Evolutionary conservation across 2,113 vertebrate genomes (phyloP), one percentile per base, ranked within the genome.

Genomic region (Uropsilus gracilis): DNA sequence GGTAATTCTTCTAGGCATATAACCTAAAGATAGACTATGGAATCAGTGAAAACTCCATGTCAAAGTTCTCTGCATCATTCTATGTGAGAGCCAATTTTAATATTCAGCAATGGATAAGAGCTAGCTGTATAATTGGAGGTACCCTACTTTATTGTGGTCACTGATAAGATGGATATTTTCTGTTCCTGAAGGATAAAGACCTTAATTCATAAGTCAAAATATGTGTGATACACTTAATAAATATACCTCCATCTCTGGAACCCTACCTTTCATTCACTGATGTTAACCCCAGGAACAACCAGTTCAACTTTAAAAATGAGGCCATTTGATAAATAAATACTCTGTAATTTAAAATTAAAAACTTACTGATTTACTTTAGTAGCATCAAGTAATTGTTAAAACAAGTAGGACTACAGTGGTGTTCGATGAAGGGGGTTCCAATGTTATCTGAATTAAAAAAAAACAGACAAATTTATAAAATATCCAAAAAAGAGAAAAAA

Each of bases 1-100:
- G 42, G 50, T 72, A 91, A 91, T 87, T 94, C 75, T 90, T 89
- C 44, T 57, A 96, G 77, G 46, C 87, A 37, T 46, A 69, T 44
- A 63, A 12, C n/a, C 68, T 46, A 69, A 90, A 42, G 81, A 11
- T 44, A 17, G 34, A 75, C 61, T 39, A 76, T 1, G 42, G 66
- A 85, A 87, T 75, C 18, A 57, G 75, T 3, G 30, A 68, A 94
- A 84, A 34, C 34, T 53, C 48, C 39, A 75, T 37, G 75, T 13
- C 32, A 55, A 92, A 90, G 37, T 81, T 71, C 10, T 88, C 86
- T 26, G 16, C 22, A 55, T 61, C 37, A 66, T 44, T 50, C 18
- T n/a, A 6, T 28, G 34, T 8, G 64, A 50, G 5, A 89, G 50
- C 55, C 76, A 61, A 63, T 48, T 76, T 85, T 68, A 69, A 68